These are phyloP conservation scores for Mycteria americana DNA, from an alignment of 2,797 vertebrate genomes.

Conservation along the genomic window DNA sequence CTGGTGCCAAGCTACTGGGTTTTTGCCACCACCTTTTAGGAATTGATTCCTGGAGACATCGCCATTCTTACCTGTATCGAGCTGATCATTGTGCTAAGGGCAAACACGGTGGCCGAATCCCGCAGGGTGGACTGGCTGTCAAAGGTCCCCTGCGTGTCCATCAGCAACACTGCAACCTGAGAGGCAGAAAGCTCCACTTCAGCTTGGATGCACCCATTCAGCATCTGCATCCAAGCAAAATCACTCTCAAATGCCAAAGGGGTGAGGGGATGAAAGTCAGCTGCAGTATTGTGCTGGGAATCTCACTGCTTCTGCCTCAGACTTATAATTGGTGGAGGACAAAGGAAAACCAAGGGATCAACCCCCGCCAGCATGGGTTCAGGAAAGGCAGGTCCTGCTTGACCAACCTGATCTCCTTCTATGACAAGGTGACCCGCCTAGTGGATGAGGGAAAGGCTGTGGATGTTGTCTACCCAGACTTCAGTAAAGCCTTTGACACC, in stretches of 20 bases:
- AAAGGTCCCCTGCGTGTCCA: slow-evolving; percentile 98
- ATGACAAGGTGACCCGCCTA: too few relatives aligned
- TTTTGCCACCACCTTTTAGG: background rate
- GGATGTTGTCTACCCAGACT: too few relatives aligned
- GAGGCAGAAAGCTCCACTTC: background rate
- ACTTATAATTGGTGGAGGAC: rapidly evolving
- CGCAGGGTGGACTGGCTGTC: slow-evolving; percentile 97
- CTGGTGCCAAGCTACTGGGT: background rate
- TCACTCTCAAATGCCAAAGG: background rate
- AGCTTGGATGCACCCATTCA: background rate
- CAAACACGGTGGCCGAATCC: slow-evolving; percentile 97
- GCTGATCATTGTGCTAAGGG: slow-evolving; percentile 99
- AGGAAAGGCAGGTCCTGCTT: too few relatives aligned
- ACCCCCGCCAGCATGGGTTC: too few relatives aligned
- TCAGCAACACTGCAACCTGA: slow-evolving; percentile 93
- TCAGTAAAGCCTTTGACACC: too few relatives aligned
- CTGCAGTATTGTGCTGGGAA: background rate
- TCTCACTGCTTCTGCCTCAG: background rate
- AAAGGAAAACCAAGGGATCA: background rate
- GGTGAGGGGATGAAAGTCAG: rapidly evolving
- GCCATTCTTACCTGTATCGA: slow-evolving; percentile 90
- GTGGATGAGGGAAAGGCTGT: too few relatives aligned
- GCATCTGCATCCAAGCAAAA: background rate
- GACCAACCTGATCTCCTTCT: too few relatives aligned
- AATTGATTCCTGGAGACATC: background rate